Conservation (phyloP, 2,113 vertebrate species). For the Chaenocephalus aceratus region DNA sequence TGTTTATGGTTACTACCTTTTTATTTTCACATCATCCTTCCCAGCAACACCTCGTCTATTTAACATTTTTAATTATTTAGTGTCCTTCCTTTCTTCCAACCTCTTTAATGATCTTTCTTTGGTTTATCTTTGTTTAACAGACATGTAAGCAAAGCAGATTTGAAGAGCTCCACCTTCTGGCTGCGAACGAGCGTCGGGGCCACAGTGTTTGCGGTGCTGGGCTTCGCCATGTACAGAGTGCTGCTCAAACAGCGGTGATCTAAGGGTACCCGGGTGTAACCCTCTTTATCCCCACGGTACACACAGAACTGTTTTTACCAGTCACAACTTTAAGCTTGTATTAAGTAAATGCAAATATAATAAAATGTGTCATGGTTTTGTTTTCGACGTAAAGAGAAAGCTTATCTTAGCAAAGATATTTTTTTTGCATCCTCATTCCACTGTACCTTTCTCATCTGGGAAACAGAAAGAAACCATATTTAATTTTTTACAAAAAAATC, state of each 20-base stretch:
- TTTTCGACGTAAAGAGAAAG: not conserved
- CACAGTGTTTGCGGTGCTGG: conserved; percentile 93
- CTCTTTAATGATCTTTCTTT: conserved; percentile 3
- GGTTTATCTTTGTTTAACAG: conserved; percentile 80
- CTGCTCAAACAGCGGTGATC: conserved; percentile 93
- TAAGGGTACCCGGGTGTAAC: conserved; percentile 15
- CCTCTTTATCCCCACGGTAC: conserved; percentile 1
- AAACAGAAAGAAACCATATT: conserved; percentile 43
- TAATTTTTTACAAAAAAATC: conserved; percentile 66
- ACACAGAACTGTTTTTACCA: conserved; percentile 21
- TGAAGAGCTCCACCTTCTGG: conserved; percentile 96
- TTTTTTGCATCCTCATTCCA: conserved; percentile 17
- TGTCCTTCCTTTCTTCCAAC: not conserved
- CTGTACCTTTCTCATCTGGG: conserved; percentile 4
- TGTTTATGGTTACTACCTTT: not conserved
- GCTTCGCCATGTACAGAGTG: conserved; percentile 95
- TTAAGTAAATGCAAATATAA: not conserved
- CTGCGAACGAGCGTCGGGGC: conserved; percentile 94
- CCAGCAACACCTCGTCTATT: not conserved
- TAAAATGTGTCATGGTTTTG: conserved; percentile 17
- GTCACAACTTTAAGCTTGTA: conserved; percentile 8
- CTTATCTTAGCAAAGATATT: not conserved
- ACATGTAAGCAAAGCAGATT: conserved; percentile 92
- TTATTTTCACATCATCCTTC: not conserved
- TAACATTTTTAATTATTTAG: not conserved